phyloP scores from a whole-genome alignment of 2,888 invertebrate species.

The Euplexia lucipara region DNA sequence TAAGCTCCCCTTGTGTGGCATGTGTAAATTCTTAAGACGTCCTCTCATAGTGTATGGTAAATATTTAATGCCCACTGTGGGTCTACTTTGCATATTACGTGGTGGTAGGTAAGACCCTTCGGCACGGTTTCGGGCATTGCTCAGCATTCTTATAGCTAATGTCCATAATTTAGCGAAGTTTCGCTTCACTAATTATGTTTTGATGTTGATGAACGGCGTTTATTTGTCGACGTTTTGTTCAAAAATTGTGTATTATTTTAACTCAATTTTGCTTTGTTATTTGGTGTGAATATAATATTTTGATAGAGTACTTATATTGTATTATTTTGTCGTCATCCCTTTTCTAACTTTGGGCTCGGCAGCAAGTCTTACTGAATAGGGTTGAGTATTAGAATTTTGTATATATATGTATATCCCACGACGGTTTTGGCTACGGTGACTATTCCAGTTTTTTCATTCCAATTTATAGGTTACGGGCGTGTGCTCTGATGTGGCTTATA shows the following conservation, averaged over 20 bases:
- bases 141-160: conserved; percentile 65
- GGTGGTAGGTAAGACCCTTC: conserved; percentile 59
- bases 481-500: too few relatives aligned
- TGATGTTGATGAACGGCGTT: conserved; percentile 50
- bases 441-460: too few relatives aligned
- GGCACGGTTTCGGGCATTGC: conserved; percentile 55
- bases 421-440: too few relatives aligned
- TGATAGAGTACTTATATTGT: too few relatives aligned
- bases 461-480: too few relatives aligned
- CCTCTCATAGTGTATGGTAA: conserved; percentile 63
- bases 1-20: conserved; percentile 34
- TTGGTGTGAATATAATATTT: conserved; percentile 1
- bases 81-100: conserved; percentile 72
- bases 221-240: conserved; percentile 31
- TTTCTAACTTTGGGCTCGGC: too few relatives aligned
- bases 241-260: conserved; percentile 31
- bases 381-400: too few relatives aligned
- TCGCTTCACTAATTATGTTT: conserved; percentile 55
- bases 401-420: too few relatives aligned
- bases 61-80: conserved; percentile 71
- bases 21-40: conserved; percentile 67
- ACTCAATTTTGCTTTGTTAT: conserved; percentile 1
- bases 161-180: conserved; percentile 63
- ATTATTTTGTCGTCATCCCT: too few relatives aligned
- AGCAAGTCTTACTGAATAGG: too few relatives aligned